These are phyloP conservation scores for Coryphaenoides rupestris DNA, from an alignment of 2,113 vertebrate species.

Conservation along the genomic window DNA sequence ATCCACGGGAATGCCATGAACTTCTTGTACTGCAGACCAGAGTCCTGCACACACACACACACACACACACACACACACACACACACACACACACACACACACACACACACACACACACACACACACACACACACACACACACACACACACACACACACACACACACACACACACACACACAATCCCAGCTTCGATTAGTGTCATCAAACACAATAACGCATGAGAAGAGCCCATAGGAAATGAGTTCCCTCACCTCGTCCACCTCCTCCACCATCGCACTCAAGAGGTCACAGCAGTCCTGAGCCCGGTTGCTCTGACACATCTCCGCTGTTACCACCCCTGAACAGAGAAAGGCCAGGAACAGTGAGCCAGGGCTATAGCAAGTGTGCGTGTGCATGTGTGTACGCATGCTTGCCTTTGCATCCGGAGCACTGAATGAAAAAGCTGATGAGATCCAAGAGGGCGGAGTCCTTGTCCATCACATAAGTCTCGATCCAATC, in stretches of 20 bases:
- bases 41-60: conserved; percentile 59
- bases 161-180: background rate
- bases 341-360: conserved; percentile 38
- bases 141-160: background rate
- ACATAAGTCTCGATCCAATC: conserved; percentile 87
- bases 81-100: background rate
- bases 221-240: background rate
- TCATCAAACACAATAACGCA: background rate
- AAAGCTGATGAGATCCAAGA: conserved; percentile 90
- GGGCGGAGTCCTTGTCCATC: conserved; percentile 79
- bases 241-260: conserved; percentile 76
- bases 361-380: background rate
- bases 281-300: conserved; percentile 66
- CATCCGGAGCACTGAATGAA: conserved; percentile 92
- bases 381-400: background rate
- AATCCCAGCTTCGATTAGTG: conserved; percentile 10
- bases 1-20: conserved; percentile 92
- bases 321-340: conserved; percentile 90
- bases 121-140: background rate
- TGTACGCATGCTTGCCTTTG: conserved; percentile 71
- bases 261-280: conserved; percentile 86
- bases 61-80: background rate
- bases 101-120: background rate
- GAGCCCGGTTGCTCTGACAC: conserved; percentile 79
- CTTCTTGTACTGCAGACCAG: conserved; percentile 87